Evolutionary conservation across 2,888 invertebrate species (phyloP).

Genomic region (Mesochorus sp.): DNA sequence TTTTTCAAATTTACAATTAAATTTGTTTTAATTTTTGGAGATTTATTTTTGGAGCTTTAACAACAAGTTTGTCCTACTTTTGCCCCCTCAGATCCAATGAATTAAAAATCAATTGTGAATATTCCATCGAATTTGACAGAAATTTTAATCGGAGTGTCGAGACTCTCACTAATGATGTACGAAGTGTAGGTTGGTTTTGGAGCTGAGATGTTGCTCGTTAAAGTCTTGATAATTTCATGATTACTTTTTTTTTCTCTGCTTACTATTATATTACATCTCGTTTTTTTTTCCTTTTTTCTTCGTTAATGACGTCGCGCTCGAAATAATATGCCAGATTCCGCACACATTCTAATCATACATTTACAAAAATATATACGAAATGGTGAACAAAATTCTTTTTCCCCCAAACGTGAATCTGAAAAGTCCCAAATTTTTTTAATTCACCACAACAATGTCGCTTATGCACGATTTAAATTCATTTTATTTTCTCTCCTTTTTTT

Average conservation of each 20-base stretch:
- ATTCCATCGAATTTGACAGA: no score
- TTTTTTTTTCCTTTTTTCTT: not conserved
- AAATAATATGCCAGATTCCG: not conserved
- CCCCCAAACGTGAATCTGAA: no score
- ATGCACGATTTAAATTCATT: not conserved
- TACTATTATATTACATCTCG: not conserved
- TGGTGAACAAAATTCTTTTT: not conserved
- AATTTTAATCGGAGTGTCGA: slow-evolving; percentile 11
- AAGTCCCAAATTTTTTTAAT: not conserved
- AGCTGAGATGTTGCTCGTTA: slow-evolving; percentile 19
- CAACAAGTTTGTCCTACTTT: not conserved
- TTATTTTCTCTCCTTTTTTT: no score
- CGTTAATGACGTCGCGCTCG: slow-evolving; percentile 6
- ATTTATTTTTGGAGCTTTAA: not conserved
- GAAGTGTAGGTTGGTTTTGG: not conserved
- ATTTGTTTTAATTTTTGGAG: no score
- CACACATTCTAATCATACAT: no score
- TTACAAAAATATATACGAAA: not conserved
- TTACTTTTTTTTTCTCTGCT: no score
- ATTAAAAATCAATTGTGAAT: not conserved
- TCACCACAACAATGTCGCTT: not conserved
- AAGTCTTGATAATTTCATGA: not conserved
- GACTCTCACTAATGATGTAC: slow-evolving; percentile 20
- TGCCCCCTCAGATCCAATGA: not conserved
- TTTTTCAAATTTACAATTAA: no score